Evolutionary conservation across 1,140 invertebrate species (phyloP), one percentile per base, ranked within the genome.

Genomic region (Apis dorsata): DNA sequence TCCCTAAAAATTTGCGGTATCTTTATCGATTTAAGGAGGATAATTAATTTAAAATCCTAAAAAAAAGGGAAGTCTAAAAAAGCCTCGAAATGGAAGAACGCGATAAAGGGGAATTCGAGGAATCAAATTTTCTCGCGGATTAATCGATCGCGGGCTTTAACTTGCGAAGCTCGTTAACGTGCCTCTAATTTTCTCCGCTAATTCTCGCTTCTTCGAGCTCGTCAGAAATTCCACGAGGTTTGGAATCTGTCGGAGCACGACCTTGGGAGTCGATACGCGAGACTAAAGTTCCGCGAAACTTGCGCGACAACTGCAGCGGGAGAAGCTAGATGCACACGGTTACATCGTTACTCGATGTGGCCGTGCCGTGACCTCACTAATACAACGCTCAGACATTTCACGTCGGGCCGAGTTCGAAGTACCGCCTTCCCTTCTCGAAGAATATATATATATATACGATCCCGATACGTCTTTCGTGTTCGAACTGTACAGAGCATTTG

Each of bases 361-460:
- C 60, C 78, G 68, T 77, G 83, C 69, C 83, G 66, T 77, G 83
- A 85, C 83, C 83, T 73, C 80, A 59, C 24, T 73, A 66, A 85
- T 57, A 69, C 70, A 53, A 24, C 70, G 53, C n/a, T 0, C 24
- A 13, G 19, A 44, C 24, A 15, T 72, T 79, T 78, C 81, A 62
- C 28, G 69, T 12, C 44, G 57, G 53, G 60, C 19, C 24, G 59
- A 83, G 81, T 75, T 81, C 79, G 71, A 75, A 65, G 78, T 57
- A 83, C 76, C 34, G 55, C 13, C 76, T 49, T 7, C 19, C 7
- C 21, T n/a, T 21, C 19, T 62, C n/a, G 0, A 44, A 7, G 4
- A 44, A 44, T 24, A 24, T 24, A 44, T 44, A 44, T 7, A 44
- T 44, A 44, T 7, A 17, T 7, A 60, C 21, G 59, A n/a, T 34